A percentile compares a stretch with the other conserved stretches of the same genome.
Evolutionary conservation across 2,113 vertebrate species (phyloP).

Genomic region (Vimba vimba): DNA sequence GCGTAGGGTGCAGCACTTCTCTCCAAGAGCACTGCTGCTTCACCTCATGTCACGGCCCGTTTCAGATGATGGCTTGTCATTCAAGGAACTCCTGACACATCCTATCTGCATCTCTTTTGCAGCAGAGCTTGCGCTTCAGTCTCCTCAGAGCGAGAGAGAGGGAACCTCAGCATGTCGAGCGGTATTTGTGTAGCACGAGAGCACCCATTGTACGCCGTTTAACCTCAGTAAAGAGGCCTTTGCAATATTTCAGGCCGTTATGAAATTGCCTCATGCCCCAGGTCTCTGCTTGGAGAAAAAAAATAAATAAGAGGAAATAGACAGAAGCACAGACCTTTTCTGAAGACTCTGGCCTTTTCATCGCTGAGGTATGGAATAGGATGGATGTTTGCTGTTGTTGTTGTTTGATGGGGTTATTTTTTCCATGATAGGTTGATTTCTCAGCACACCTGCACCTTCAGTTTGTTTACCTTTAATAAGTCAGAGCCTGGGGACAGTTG

Average conservation of each 20-base stretch:
- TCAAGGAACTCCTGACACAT: slow-evolving; percentile 47
- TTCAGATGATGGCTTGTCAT: slow-evolving; percentile 37
- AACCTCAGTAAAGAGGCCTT: slow-evolving; percentile 30
- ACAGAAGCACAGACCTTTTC: slow-evolving; percentile 24
- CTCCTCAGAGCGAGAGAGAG: not conserved
- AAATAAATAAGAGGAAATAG: slow-evolving; percentile 9
- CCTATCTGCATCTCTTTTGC: slow-evolving; percentile 40
- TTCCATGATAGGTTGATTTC: slow-evolving; percentile 27
- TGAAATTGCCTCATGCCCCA: not conserved
- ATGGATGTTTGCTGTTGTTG: slow-evolving; percentile 31
- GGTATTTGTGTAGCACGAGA: not conserved
- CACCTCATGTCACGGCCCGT: not conserved
- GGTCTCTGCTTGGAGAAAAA: not conserved
- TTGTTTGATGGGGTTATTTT: slow-evolving; percentile 37
- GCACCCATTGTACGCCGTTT: not conserved
- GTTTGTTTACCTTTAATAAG: slow-evolving; percentile 42
- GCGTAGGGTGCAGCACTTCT: not conserved
- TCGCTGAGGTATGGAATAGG: slow-evolving; percentile 17
- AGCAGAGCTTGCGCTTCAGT: not conserved
- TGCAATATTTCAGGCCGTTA: slow-evolving; percentile 29
- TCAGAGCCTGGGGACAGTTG: not conserved
- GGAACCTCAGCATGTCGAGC: not conserved
- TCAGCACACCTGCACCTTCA: slow-evolving; percentile 20
- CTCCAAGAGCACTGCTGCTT: not conserved
- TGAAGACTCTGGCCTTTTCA: slow-evolving; percentile 20